Evolutionary conservation across 2,797 vertebrate genomes (phyloP).

Genomic region (Oreortyx pictus): DNA sequence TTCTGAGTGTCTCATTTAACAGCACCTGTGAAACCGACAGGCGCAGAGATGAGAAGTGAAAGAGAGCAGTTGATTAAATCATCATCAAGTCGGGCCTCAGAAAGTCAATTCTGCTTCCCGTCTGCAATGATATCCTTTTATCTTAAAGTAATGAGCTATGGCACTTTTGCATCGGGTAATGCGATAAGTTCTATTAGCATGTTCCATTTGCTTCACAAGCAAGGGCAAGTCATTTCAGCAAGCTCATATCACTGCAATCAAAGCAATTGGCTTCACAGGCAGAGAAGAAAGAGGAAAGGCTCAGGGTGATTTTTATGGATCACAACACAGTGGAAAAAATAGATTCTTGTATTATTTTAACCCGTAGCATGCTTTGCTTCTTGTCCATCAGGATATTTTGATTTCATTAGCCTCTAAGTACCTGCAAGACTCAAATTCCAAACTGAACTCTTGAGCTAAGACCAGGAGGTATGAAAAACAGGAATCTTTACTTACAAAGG

Average conservation of each 20-base stretch:
- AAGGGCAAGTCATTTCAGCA: slow-evolving; percentile 96
- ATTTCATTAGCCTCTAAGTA: slow-evolving; percentile 68
- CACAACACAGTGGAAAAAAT: slow-evolving; percentile 88
- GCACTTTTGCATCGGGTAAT: slow-evolving; percentile 99
- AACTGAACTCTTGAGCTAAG: slow-evolving; percentile 16
- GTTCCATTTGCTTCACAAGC: slow-evolving; percentile 99
- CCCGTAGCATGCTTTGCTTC: slow-evolving; percentile 77
- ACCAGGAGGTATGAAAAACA: neutral
- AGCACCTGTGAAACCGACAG: slow-evolving; percentile 97
- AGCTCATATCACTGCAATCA: slow-evolving; percentile 96
- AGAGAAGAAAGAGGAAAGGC: slow-evolving; percentile 83
- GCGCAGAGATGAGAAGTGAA: slow-evolving; percentile 97
- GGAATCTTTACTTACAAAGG: neutral
- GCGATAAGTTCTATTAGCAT: slow-evolving; percentile 99
- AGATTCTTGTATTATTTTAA: slow-evolving; percentile 90
- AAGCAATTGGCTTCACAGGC: slow-evolving; percentile 94
- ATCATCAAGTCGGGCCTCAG: slow-evolving; percentile 97
- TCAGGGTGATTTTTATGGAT: slow-evolving; percentile 89
- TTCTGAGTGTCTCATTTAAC: slow-evolving; percentile 95
- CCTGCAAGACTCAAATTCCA: slow-evolving; percentile 36
- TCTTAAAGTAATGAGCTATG: slow-evolving; percentile 99
- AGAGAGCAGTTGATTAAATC: slow-evolving; percentile 99
- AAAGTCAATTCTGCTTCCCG: slow-evolving; percentile 99
- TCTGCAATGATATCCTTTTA: slow-evolving; percentile 99
- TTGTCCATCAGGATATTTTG: slow-evolving; percentile 72